phyloP scores from a whole-genome alignment of 2,888 invertebrate species.

The Crocallis elinguaria region DNA sequence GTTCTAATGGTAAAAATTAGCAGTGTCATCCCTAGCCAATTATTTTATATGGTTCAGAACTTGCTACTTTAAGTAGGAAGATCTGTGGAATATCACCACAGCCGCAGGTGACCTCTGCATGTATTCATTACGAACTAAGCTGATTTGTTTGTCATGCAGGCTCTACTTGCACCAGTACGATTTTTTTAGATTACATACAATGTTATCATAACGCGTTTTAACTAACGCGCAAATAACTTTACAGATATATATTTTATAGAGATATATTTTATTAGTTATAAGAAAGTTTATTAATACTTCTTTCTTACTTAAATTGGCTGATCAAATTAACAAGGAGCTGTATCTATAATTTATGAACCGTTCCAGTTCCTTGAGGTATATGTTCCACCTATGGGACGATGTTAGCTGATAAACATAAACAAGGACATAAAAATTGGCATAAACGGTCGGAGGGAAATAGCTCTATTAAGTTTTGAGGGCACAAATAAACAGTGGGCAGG shows the following conservation, averaged over 20 bases:
- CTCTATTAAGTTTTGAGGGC: slow-evolving; percentile 10
- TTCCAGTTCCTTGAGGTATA: neutral
- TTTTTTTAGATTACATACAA: no score
- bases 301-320: neutral
- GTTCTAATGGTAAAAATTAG: no score
- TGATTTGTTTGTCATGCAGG: no score
- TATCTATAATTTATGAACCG: slow-evolving; percentile 1
- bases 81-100: no score
- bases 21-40: no score
- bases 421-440: slow-evolving; percentile 19
- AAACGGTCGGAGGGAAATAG: slow-evolving; percentile 10
- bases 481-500: slow-evolving; percentile 6
- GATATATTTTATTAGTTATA: neutral
- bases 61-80: no score
- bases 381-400: neutral
- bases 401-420: slow-evolving; percentile 15
- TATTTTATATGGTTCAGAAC: no score
- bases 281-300: neutral
- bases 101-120: no score
- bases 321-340: neutral
- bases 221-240: no score
- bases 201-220: no score
- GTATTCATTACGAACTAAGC: no score
- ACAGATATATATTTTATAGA: neutral
- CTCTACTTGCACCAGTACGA: no score